Conservation (phyloP, 2,888 invertebrate species). For the Vesta saturnalis region DNA sequence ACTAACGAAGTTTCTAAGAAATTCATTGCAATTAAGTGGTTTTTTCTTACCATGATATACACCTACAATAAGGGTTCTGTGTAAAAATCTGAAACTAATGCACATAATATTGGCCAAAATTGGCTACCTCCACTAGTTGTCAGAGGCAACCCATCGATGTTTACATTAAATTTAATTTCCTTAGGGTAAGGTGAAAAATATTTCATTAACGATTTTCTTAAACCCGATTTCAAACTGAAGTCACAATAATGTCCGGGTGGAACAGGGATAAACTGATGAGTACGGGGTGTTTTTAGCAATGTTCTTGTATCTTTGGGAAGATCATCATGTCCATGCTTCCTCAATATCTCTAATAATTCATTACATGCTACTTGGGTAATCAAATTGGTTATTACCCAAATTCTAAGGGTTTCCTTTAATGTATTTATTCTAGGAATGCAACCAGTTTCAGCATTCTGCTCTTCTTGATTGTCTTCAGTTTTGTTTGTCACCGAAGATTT, state of each 20-base stretch:
- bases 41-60: background rate
- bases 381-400: background rate
- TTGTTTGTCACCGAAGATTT: background rate
- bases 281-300: too few relatives aligned
- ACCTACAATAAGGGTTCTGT: conserved; percentile 2
- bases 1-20: conserved; percentile 5
- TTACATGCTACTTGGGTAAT: background rate
- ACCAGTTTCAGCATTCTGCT: background rate
- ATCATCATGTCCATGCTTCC: background rate
- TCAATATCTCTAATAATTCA: background rate
- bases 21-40: background rate
- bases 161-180: background rate
- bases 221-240: too few relatives aligned
- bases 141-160: conserved; percentile 2
- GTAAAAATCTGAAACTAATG: background rate
- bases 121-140: conserved; percentile 3
- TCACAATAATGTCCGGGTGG: too few relatives aligned
- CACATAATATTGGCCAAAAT: background rate
- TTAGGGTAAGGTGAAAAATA: conserved; percentile 1
- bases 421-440: background rate
- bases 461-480: too few relatives aligned
- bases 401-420: background rate
- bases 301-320: background rate
- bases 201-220: background rate
- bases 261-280: too few relatives aligned